Conservation (phyloP, 2,797 vertebrate species). For the Melanotaenia maccullochi region DNA sequence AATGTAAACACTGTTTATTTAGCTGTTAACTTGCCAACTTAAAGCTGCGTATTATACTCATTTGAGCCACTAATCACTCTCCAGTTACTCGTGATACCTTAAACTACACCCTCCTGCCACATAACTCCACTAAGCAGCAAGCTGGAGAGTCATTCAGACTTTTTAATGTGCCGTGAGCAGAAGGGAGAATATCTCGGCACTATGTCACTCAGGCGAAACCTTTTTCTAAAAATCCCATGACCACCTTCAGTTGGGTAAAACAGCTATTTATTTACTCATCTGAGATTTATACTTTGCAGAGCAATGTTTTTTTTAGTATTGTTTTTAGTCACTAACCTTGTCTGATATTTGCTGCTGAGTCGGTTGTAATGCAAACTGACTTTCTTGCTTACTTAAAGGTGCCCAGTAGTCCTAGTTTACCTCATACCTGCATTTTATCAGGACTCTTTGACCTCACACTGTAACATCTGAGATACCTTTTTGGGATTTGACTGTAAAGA, state of each 20-base stretch:
- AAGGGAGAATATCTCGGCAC: conserved; percentile 42
- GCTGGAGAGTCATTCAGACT: conserved; percentile 50
- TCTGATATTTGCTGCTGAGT: not conserved
- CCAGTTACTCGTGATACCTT: conserved; percentile 56
- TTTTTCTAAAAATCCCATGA: conserved; percentile 11
- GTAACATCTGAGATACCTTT: not conserved
- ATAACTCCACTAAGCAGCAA: conserved; percentile 60
- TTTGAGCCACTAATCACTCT: conserved; percentile 65
- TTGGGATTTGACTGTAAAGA: not conserved
- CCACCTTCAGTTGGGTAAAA: not conserved
- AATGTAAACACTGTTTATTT: conserved; percentile 63
- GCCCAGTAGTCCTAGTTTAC: too few relatives aligned
- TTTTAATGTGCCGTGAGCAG: conserved; percentile 31
- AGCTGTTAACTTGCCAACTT: conserved; percentile 58
- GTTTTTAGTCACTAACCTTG: conserved; percentile 1
- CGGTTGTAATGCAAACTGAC: too few relatives aligned
- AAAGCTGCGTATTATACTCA: conserved; percentile 49
- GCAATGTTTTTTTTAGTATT: not conserved
- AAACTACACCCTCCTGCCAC: conserved; percentile 65
- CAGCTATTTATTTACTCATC: conserved; percentile 3
- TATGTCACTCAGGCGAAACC: conserved; percentile 20
- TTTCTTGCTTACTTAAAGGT: not conserved
- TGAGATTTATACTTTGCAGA: conserved; percentile 1
- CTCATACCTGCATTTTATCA: too few relatives aligned
- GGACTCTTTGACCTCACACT: not conserved